These are phyloP conservation scores for Huso huso DNA, from an alignment of 2,797 vertebrate genomes.

Conservation along the genomic window DNA sequence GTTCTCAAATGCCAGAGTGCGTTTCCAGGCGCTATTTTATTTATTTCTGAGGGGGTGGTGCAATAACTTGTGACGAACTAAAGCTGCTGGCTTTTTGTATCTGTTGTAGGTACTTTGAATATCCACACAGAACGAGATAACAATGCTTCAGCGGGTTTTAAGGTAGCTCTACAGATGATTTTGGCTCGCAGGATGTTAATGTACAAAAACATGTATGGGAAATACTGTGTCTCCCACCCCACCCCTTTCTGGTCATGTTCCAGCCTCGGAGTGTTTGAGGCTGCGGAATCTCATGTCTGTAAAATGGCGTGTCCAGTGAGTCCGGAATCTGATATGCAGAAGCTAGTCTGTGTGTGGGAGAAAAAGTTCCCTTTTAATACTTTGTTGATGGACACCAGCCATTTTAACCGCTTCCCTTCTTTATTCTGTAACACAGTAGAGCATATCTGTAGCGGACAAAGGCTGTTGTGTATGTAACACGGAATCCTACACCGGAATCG, in stretches of 20 bases:
- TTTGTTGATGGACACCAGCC: neutral
- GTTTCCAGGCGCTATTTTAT: too few relatives aligned
- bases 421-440: neutral
- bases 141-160: too few relatives aligned
- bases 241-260: conserved; percentile 2
- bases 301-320: conserved; percentile 19
- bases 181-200: too few relatives aligned
- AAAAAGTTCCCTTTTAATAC: neutral
- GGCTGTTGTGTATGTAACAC: neutral
- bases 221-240: conserved; percentile 1
- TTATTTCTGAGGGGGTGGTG: too few relatives aligned
- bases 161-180: too few relatives aligned
- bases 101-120: too few relatives aligned
- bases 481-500: too few relatives aligned
- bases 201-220: neutral
- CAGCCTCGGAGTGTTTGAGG: neutral
- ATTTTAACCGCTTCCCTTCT: neutral
- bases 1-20: too few relatives aligned
- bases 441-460: neutral
- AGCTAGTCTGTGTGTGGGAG: neutral
- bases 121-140: too few relatives aligned
- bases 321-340: conserved; percentile 6
- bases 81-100: too few relatives aligned
- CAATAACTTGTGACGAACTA: too few relatives aligned
- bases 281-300: conserved; percentile 13